Base-by-base conservation (phyloP, 2,797 vertebrate genomes). In the Menidia menidia region DNA sequence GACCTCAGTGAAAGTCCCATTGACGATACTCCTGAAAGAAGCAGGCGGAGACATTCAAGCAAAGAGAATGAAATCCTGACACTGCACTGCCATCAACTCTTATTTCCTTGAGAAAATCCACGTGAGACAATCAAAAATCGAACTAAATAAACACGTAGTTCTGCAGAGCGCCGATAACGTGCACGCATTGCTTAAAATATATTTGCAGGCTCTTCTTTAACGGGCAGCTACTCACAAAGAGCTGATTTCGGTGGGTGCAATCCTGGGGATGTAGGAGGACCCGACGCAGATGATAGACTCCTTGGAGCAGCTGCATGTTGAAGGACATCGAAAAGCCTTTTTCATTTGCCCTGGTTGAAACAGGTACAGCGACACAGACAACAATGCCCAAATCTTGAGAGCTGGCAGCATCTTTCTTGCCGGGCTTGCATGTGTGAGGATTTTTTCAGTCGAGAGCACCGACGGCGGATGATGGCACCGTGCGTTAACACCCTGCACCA, bases 211-310 rank as follows among this genome's bases (percentile, higher is more conserved):
- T 8, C 8, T 4, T 14, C 18, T 4, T 12, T 8, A 53, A 2
- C 13, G 11, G n/a, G 3, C 41, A 39, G 69, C 19, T 90, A 95
- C 96, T 96, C 92, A 98, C 97, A 99, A 57, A 72, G 97, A 98
- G 87, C 85, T 95, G 92, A 98, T 94, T 84, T 97, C 97, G 86
- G 92, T 92, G 59, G 96, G 96, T 79, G 92, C 81, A 73, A 84
- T 94, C 88, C 94, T 94, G 2, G 95, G 96, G 47, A 97, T 92
- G 57, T 91, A 87, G 56, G 95, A 93, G 54, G 95, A 95, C 16
- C 97, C 97, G 77, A 98, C 96, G 93, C 97, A 99, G 35, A 99
- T 96, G 87, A 98, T 94, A 52, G 97, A 96, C 83, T 98, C 97
- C 90, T 95, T 95, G 88, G 97, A 96, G 87, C 97, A 98, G 93